Base-by-base conservation (phyloP, 2,797 vertebrate species). In the Acipenser transmontanus region DNA sequence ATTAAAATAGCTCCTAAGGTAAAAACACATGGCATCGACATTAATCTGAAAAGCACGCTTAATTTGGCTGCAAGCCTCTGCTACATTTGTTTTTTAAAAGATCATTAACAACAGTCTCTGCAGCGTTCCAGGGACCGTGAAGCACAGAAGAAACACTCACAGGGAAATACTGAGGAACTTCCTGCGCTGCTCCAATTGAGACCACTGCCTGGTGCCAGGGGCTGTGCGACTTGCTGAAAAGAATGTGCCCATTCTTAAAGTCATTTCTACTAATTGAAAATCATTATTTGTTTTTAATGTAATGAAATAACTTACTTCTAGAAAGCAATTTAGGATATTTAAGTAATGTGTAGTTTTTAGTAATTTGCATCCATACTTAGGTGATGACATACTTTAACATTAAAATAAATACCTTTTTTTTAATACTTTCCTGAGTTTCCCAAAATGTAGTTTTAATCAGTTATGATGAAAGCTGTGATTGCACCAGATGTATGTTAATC, bases 1-100 rank as follows among this genome's bases (percentile, higher is more conserved):
- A 61, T 61, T 61, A 61, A 61, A 20, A 20, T 7, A 17, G 17
- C 60, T 61, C 60, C 60, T 61, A 20, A 61, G 60, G 60, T 61
- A 60, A 14, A 60, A 60, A 60, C 13, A 61, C n/a, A 61, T 6
- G 60, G 60, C 60, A 61, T 47, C 20, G 60, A 61, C 60, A 61
- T 61, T 34, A 61, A 61, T 61, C 60, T 61, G 60, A 47, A 13
- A 61, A 61, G 47, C 60, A 20, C 5, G 7, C 60, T 34, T 61
- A 61, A 61, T 61, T 61, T 61, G 17, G 13, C 60, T 34, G 13
- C 11, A 12, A 61, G 60, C 17, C 60, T 61, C 20, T 34, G 17
- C 60, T 34, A 61, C 17, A 34, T 61, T 61, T 20, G 13, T 61
- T 14, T 61, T 61, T 61, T 61, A 61, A 61, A 54, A 61, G 7